A percentile compares a stretch with the other conserved stretches of the same genome.
phyloP scores from a whole-genome alignment of 2,113 vertebrate species.

The Tringa solitaria region DNA sequence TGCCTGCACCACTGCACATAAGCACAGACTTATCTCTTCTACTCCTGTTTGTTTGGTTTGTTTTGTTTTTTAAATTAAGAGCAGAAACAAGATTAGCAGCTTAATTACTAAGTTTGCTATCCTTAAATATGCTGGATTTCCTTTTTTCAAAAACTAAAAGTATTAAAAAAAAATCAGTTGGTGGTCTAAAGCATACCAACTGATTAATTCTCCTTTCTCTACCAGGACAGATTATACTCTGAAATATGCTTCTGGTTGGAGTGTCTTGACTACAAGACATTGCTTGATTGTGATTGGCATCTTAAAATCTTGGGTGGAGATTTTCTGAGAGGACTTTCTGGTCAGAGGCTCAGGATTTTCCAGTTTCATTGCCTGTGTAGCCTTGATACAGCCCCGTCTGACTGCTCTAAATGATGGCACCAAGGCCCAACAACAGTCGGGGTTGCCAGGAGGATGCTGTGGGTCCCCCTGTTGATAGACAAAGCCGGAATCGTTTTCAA shows the following conservation, averaged over 20 bases:
- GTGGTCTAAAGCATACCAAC: not conserved
- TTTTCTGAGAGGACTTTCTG: not conserved
- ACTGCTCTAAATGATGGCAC: not conserved
- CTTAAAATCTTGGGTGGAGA: not conserved
- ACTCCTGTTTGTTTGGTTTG: not conserved
- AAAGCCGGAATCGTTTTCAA: not conserved
- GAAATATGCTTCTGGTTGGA: not conserved
- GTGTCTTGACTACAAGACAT: not conserved
- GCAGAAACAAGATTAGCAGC: not conserved
- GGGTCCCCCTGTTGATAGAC: not conserved
- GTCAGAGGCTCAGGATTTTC: not conserved
- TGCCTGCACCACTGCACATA: not conserved
- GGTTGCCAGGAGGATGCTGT: not conserved
- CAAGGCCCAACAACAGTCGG: fast-evolving
- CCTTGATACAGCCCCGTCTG: not conserved
- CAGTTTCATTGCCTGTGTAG: not conserved
- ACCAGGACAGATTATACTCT: not conserved
- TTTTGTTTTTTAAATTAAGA: not conserved
- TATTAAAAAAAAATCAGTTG: not conserved
- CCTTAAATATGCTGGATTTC: not conserved
- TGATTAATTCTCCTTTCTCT: not conserved
- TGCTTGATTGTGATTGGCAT: fast-evolving
- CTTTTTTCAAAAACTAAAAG: not conserved
- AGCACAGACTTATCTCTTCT: not conserved
- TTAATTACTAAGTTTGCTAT: not conserved